Base-by-base conservation (phyloP, 2,113 vertebrate species). In the Hippopotamus amphibius region DNA sequence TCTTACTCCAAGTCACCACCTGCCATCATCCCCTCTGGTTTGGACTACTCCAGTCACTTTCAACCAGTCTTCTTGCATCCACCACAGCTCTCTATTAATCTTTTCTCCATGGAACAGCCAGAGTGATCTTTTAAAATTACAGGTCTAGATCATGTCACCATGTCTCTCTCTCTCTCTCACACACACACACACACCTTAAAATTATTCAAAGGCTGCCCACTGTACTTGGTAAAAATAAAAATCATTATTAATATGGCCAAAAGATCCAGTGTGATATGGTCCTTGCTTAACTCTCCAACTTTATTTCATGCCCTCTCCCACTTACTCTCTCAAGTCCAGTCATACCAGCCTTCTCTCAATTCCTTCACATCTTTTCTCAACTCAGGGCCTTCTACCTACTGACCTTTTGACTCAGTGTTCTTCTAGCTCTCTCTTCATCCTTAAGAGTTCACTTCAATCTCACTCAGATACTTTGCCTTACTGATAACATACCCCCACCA, bases 161-260 rank as follows among this genome's bases (percentile, higher is more conserved):
- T 61, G 24, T 61, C 22, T 43, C 17, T 11, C 16, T 53, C 12
- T 96, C 9, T 57, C 10, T 71, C 11, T 89, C 19, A 30, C 19
- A 24, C 68, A 57, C 7, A 68, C 4, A 61, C 10, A 82, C 24
- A 55, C 1, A 28, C 16, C 48, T 92, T 74, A 83, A 94, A 90
- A 83, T 63, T 85, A 48, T 69, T 95, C 81, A 92, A 6, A 46
- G 55, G 41, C 8, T 71, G 53, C 53, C 46, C 53, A 37, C 17
- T 43, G 33, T 43, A 80, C 30, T 81, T 83, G 77, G 33, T 14
- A 66, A 95, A 90, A 97, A 76, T 19, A 43, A 90, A 82, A 66
- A 72, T 15, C 17, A 68, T 41, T 43, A 68, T 41, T 43, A 71
- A 50, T 22, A n/a, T 10, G 19, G 72, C 37, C n/a, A 57, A 79